phyloP scores from a whole-genome alignment of 2,888 invertebrate species.

The Nemoura dubitans region DNA sequence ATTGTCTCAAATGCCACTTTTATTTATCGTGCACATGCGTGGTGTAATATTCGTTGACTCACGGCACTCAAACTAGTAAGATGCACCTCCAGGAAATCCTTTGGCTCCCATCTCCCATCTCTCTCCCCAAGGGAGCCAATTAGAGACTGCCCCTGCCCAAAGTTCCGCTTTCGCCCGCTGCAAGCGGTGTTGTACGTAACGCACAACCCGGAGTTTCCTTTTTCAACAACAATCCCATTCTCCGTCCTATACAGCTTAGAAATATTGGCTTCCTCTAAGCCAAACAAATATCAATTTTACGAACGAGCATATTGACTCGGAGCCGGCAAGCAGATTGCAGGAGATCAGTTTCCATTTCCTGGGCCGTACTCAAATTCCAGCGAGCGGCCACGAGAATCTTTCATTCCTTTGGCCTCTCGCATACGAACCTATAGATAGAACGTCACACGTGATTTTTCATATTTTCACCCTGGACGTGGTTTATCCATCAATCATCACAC shows the following conservation, averaged over 20 bases:
- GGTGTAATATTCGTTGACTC: background rate
- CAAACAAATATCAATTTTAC: slow-evolving; percentile 36
- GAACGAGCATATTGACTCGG: background rate
- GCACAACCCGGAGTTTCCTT: background rate
- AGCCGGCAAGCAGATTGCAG: background rate
- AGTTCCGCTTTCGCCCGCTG: slow-evolving; percentile 10
- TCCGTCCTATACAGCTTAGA: slow-evolving; percentile 9
- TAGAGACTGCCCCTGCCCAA: background rate
- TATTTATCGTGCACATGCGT: no score
- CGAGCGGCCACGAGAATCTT: background rate
- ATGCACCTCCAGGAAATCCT: background rate
- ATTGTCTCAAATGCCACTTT: no score
- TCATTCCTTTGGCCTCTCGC: background rate
- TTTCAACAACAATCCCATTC: background rate
- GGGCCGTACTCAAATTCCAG: background rate
- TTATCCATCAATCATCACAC: background rate
- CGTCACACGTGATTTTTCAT: background rate
- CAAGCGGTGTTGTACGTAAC: background rate
- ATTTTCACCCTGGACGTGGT: background rate
- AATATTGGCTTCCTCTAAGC: slow-evolving; percentile 32
- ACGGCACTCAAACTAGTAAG: background rate
- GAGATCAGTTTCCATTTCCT: slow-evolving; percentile 1
- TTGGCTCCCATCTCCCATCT: background rate
- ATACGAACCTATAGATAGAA: background rate
- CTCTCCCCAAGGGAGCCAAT: slow-evolving; percentile 17